Evolutionary conservation across 1,140 invertebrate species (phyloP), one percentile per base, ranked within the genome.

Genomic region (Macrobrachium nipponense): DNA sequence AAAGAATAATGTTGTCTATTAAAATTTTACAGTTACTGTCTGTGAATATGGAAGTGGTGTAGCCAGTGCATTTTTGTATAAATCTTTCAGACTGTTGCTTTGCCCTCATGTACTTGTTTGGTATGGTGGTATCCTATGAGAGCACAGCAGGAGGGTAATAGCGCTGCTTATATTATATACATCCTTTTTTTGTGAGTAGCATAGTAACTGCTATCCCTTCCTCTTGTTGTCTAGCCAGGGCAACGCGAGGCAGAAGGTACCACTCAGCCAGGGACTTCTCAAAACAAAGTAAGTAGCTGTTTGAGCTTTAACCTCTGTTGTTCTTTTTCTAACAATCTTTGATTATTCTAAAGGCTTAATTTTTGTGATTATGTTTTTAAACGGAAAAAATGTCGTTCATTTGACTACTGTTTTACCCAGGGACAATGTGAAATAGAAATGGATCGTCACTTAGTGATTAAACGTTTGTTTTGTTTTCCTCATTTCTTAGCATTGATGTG

Each of bases 141-240:
- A 83, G 82, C 82, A 83, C 82, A 83, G 82, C 58, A 44, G 73
- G 60, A 60, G 72, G 61, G 77, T 18, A 79, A 20, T 59, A 27
- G 51, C 27, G 61, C 36, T 64, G 68, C 68, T 70, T 70, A 27
- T 23, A 70, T 76, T 83, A 36, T 44, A 62, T 58, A 76, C 44
- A 59, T 64, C 44, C 43, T 18, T 44, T 44, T 36, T 64, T 72
- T 76, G 70, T 51, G 75, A 76, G 82, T 83, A 83, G 82, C 73
- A 76, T 83, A 83, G 82, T 83, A 83, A 83, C 73, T 51, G 75
- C 72, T 76, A 44, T 83, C 82, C 82, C 82, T 83, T 83, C 82
- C 82, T 83, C 82, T 83, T 83, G 82, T 76, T 76, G 75, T 76
- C 72, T 73, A 83, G 72, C 82, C 72, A 20, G 73, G 62, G 27